phyloP scores from a whole-genome alignment of 2,113 vertebrate species.

The Xenopus borealis region DNA sequence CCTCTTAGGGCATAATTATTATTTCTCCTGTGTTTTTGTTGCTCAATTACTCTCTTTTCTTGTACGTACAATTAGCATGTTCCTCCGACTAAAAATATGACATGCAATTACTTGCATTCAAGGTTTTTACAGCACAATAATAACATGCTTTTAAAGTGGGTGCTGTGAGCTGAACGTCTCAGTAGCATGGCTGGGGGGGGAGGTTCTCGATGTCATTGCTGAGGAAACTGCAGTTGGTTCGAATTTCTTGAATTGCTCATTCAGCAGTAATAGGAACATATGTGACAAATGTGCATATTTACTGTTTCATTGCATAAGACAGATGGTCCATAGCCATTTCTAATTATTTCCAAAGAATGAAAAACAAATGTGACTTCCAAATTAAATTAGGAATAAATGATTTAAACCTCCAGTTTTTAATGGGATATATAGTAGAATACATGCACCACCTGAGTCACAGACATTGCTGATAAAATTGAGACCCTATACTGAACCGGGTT shows the following conservation, averaged over 20 bases:
- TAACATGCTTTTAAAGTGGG: conserved; percentile 6
- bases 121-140: conserved; percentile 11
- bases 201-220: neutral
- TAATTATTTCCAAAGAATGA: neutral
- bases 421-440: too few species aligned
- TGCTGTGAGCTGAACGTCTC: neutral
- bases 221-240: neutral
- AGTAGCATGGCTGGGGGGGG: neutral
- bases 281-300: neutral
- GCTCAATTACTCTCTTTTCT: conserved; percentile 12
- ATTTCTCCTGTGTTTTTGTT: conserved; percentile 9
- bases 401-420: too few species aligned
- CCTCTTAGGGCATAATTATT: too few species aligned
- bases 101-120: conserved; percentile 27
- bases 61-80: conserved; percentile 7
- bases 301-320: neutral
- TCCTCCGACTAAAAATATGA: conserved; percentile 21
- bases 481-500: too few species aligned
- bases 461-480: too few species aligned
- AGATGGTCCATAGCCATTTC: neutral
- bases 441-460: too few species aligned
- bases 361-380: neutral
- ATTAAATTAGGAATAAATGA: too few species aligned
- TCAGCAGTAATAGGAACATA: neutral
- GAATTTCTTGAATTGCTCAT: neutral